A percentile compares a stretch with the other conserved stretches of the same genome.
Evolutionary conservation across 2,797 vertebrate species (phyloP).

Genomic region (Acomys russatus): DNA sequence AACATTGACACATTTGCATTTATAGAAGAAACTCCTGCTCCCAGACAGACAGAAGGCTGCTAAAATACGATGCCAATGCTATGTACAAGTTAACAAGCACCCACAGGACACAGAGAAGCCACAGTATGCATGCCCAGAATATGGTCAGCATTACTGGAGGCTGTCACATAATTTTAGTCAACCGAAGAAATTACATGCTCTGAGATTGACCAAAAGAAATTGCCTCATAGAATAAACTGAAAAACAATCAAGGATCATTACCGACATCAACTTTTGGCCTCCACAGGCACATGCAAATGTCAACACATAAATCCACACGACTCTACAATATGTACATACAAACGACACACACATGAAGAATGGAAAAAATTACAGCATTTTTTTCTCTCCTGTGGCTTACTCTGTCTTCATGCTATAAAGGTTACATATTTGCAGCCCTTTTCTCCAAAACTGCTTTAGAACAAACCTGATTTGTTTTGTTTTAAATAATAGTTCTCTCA

Average conservation of each 20-base stretch:
- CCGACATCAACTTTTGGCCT: not conserved
- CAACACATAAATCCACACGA: not conserved
- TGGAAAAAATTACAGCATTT: not conserved
- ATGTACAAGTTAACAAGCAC: not conserved
- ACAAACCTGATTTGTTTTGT: slow-evolving; percentile 30
- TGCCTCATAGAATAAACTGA: not conserved
- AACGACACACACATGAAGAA: not conserved
- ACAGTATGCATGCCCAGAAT: not conserved
- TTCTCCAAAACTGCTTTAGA: slow-evolving; percentile 21
- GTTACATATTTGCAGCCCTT: not conserved
- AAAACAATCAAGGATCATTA: not conserved
- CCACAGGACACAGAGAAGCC: not conserved
- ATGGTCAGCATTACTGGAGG: not conserved
- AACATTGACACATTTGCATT: not conserved
- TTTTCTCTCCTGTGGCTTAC: slow-evolving; percentile 6
- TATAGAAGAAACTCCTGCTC: slow-evolving; percentile 3
- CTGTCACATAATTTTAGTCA: not conserved
- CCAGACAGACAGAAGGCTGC: slow-evolving; percentile 28
- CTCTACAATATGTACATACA: not conserved
- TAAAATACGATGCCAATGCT: slow-evolving; percentile 13
- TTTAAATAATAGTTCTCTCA: not conserved
- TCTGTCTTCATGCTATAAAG: not conserved
- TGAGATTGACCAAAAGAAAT: not conserved
- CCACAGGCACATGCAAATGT: not conserved
- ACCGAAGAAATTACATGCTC: not conserved